Evolutionary conservation across 2,888 invertebrate species (phyloP).

Genomic region (Venustoraphidia nigricollis): DNA sequence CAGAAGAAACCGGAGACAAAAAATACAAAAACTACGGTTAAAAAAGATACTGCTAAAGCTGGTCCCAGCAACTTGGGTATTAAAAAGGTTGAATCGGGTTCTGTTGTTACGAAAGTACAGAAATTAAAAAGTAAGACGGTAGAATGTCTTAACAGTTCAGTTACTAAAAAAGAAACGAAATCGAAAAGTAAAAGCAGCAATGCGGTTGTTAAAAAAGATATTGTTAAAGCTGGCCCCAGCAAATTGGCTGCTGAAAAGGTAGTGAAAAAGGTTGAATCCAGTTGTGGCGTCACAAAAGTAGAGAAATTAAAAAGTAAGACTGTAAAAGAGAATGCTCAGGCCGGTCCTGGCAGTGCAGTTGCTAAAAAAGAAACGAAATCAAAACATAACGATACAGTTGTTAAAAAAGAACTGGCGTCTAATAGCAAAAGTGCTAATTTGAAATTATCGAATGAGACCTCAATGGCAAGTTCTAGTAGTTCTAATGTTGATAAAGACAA

Average conservation of each 20-base stretch:
- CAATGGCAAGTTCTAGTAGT: no score
- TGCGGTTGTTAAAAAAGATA: not conserved
- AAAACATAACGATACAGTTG: not conserved
- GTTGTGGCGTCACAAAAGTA: not conserved
- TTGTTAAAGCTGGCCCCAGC: slow-evolving; percentile 11
- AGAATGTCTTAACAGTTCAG: slow-evolving; percentile 3
- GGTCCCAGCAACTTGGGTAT: slow-evolving; percentile 6
- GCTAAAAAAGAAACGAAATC: slow-evolving; percentile 5
- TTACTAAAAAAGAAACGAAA: slow-evolving; percentile 5
- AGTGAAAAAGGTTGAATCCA: slow-evolving; percentile 10
- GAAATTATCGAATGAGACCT: no score
- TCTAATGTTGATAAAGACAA: no score
- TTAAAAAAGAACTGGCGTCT: no score
- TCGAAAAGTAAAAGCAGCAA: slow-evolving; percentile 4
- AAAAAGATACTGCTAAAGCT: slow-evolving; percentile 9
- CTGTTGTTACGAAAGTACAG: not conserved
- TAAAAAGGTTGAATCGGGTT: slow-evolving; percentile 10
- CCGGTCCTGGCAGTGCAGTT: slow-evolving; percentile 2
- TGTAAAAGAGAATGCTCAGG: slow-evolving; percentile 4
- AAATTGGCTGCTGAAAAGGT: slow-evolving; percentile 7
- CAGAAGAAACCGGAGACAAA: slow-evolving; percentile 8
- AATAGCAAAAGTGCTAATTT: no score
- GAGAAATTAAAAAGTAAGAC: not conserved
- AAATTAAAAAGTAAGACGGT: not conserved
- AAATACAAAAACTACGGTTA: slow-evolving; percentile 7